These are phyloP conservation scores for Eolophus roseicapilla DNA, from an alignment of 2,113 vertebrate species.

Conservation along the genomic window DNA sequence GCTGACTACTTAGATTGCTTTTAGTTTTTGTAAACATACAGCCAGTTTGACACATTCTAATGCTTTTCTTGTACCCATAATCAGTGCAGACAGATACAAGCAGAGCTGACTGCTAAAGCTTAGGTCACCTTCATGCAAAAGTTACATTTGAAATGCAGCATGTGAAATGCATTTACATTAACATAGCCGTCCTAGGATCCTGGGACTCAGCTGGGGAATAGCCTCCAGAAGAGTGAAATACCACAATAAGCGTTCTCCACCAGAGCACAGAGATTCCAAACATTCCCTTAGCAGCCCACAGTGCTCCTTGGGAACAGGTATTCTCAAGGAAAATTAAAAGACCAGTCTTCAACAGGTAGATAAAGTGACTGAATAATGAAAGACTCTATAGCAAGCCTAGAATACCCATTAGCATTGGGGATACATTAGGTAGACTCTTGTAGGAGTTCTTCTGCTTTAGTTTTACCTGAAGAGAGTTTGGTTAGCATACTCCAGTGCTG, in stretches of 20 bases:
- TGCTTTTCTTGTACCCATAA: neutral
- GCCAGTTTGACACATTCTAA: neutral
- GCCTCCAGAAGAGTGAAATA: neutral
- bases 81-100: neutral
- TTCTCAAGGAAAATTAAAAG: neutral
- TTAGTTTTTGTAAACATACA: neutral
- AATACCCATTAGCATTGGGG: neutral
- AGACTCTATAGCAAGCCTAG: neutral
- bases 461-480: neutral
- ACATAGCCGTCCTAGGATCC: neutral
- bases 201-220: neutral
- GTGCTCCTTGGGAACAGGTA: neutral
- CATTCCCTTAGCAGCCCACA: neutral
- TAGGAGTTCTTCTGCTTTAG: neutral
- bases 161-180: neutral
- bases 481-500: neutral
- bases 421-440: neutral
- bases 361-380: neutral
- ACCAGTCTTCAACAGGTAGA: neutral
- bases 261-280: neutral
- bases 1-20: neutral
- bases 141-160: neutral
- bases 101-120: neutral
- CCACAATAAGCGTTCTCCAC: neutral
- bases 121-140: neutral